Percentiles rank a stretch among this genome's conserved stretches.
These are phyloP conservation scores for Rosalia funebris DNA, from an alignment of 2,888 invertebrate genomes.

Conservation along the genomic window DNA sequence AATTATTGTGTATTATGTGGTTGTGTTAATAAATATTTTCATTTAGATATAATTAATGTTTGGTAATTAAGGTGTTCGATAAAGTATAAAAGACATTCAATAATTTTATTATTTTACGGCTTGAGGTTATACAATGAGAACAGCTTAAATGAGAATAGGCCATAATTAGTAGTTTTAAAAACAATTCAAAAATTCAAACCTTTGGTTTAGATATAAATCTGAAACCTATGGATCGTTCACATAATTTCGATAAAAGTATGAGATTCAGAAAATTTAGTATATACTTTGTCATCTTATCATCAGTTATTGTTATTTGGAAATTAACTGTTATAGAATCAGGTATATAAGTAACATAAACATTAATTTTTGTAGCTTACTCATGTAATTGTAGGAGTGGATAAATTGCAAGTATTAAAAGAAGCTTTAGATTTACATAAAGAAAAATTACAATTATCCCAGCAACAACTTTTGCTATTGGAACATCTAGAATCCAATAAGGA, in stretches of 20 bases:
- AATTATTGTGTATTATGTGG: too few species aligned
- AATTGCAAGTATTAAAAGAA: slow-evolving; percentile 53
- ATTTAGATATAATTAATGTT: too few species aligned
- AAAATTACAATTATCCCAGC: slow-evolving; percentile 56
- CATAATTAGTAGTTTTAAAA: too few species aligned
- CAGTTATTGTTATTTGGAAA: slow-evolving; percentile 53
- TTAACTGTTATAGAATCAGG: slow-evolving; percentile 46
- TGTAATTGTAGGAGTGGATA: slow-evolving; percentile 52
- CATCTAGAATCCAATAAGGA: slow-evolving; percentile 49
- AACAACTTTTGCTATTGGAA: slow-evolving; percentile 56
- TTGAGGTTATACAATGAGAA: too few species aligned
- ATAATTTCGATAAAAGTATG: slow-evolving; percentile 46
- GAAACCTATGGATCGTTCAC: slow-evolving; percentile 45
- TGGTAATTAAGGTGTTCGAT: too few species aligned
- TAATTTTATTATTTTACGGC: too few species aligned
- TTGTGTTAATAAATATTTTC: too few species aligned
- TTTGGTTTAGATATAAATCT: too few species aligned
- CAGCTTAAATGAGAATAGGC: too few species aligned
- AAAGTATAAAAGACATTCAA: too few species aligned
- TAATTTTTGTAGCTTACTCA: slow-evolving; percentile 2
- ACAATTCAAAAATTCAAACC: too few species aligned
- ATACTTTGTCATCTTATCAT: slow-evolving; percentile 51
- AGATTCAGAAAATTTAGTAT: slow-evolving; percentile 46
- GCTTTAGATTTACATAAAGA: slow-evolving; percentile 57
- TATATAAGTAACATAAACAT: slow-evolving; percentile 30